Evolutionary conservation across 1,140 invertebrate genomes (phyloP).

Genomic region (Rhyacophila brunnea): DNA sequence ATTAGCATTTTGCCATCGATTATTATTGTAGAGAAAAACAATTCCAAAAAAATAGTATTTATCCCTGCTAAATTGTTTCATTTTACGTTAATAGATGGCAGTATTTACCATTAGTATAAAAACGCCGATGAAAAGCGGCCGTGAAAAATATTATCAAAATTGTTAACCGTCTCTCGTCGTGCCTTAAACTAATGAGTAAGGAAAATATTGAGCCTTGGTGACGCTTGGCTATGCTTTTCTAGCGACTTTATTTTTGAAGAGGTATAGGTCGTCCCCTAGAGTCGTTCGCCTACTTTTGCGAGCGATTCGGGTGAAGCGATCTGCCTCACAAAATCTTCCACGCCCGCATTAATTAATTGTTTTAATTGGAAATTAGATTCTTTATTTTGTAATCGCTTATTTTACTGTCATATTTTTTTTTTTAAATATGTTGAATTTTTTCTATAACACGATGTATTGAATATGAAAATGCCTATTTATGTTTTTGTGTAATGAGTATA

Average conservation of each 20-base stretch:
- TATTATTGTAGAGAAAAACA: too few relatives aligned
- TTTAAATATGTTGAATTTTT: too few relatives aligned
- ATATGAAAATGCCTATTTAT: too few relatives aligned
- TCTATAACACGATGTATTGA: too few relatives aligned
- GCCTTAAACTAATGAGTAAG: conserved; percentile 87
- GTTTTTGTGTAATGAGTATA: too few relatives aligned
- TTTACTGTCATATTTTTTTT: too few relatives aligned
- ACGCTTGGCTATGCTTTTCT: conserved; percentile 68
- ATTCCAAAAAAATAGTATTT: too few relatives aligned
- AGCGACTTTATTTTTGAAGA: conserved; percentile 69
- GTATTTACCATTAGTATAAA: neutral
- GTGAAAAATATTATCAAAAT: neutral
- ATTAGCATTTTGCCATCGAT: too few relatives aligned
- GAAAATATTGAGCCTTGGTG: conserved; percentile 82
- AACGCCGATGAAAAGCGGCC: neutral
- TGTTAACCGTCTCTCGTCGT: conserved; percentile 47
- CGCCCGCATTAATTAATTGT: too few relatives aligned
- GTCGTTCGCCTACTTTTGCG: conserved; percentile 68
- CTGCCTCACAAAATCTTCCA: conserved; percentile 55
- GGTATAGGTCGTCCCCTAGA: conserved; percentile 71
- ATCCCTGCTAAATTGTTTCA: neutral
- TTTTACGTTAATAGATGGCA: conserved; percentile 7
- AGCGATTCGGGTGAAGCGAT: conserved; percentile 67
- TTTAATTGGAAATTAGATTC: too few relatives aligned
- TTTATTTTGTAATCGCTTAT: too few relatives aligned